Evolutionary conservation across 2,888 invertebrate genomes (phyloP).

Genomic region (Drosophila planitibia): DNA sequence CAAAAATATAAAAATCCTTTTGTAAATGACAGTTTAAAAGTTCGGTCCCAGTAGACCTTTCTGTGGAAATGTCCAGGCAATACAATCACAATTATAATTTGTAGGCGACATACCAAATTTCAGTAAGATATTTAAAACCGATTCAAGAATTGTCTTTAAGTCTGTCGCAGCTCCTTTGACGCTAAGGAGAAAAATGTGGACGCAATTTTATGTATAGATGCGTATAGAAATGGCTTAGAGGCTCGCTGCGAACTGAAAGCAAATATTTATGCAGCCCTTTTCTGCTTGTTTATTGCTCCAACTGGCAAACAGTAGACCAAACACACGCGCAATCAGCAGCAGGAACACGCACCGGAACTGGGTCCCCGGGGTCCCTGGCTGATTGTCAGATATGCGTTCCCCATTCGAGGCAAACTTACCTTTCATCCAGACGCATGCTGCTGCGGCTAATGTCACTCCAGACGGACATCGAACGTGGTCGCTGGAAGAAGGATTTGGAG

Average conservation of each 20-base stretch:
- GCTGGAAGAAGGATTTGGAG: constrained; percentile 85
- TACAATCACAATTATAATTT: background rate
- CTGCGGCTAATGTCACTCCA: constrained; percentile 95
- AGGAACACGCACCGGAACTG: constrained; percentile 4
- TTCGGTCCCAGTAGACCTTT: background rate
- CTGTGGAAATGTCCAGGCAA: background rate
- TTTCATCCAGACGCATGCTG: constrained; percentile 89
- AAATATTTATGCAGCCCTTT: constrained; percentile 65
- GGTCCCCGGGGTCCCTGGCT: background rate
- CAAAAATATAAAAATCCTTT: background rate
- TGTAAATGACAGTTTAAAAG: background rate
- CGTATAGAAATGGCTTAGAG: constrained; percentile 8
- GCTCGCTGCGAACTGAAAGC: constrained; percentile 30
- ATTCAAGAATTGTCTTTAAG: background rate
- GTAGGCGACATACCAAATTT: background rate
- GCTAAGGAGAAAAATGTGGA: background rate
- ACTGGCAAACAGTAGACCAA: background rate
- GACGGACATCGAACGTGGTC: constrained; percentile 92
- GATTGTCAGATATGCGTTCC: constrained; percentile 1
- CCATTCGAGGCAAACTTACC: constrained; percentile 73
- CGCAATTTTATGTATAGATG: background rate
- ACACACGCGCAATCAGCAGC: constrained; percentile 56
- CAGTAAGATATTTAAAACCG: background rate
- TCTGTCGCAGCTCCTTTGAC: too few relatives aligned
- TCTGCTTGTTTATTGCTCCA: constrained; percentile 4